Conservation (phyloP, 2,113 vertebrate species). For the Lathamus discolor region DNA sequence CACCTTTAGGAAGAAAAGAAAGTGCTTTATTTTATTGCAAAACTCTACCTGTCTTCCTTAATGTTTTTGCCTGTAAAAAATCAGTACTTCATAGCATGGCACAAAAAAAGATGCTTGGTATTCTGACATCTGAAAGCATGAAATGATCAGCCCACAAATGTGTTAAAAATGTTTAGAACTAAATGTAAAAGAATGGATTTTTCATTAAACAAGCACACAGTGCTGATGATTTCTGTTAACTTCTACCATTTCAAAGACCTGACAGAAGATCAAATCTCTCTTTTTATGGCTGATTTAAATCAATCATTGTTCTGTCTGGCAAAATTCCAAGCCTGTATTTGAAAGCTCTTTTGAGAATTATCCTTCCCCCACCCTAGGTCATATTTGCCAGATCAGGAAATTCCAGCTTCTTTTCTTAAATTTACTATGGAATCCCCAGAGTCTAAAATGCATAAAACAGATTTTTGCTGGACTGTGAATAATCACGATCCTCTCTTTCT, state of each 20-base stretch:
- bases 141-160: neutral
- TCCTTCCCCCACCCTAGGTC: neutral
- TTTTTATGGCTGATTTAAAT: conserved; percentile 36
- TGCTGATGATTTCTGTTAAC: conserved; percentile 3
- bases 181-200: neutral
- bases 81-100: neutral
- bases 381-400: conserved; percentile 54
- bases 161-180: neutral
- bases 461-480: conserved; percentile 20
- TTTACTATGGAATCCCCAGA: conserved; percentile 16
- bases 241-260: conserved; percentile 8
- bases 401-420: conserved; percentile 42
- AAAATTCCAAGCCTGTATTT: conserved; percentile 21
- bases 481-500: neutral
- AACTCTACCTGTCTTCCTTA: neutral
- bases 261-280: conserved; percentile 8
- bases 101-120: neutral
- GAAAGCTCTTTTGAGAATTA: conserved; percentile 42
- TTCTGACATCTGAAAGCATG: neutral
- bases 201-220: neutral
- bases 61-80: neutral
- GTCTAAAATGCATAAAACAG: neutral
- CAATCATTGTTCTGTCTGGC: conserved; percentile 31
- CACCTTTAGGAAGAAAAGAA: neutral
- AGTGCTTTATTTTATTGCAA: neutral